Evolutionary conservation across 2,113 vertebrate species (phyloP), one percentile per base, ranked within the genome.

Genomic region (Prietella phreatophila): DNA sequence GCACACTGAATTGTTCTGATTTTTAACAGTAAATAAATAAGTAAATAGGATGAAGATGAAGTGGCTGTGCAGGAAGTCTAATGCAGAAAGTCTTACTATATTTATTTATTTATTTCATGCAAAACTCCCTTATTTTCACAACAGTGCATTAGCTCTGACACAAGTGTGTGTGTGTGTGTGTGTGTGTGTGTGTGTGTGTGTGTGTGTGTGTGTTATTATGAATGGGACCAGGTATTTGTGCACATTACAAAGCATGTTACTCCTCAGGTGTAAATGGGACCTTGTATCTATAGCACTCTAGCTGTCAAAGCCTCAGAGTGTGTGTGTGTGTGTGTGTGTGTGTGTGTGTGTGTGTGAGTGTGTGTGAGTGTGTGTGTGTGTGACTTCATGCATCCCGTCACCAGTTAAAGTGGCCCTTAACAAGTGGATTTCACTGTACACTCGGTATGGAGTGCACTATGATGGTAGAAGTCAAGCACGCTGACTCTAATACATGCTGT

Each of bases 121-220:
- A 58, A 5, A 20, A 17, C 55, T 56, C 53, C 14, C 14, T 56
- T 15, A 22, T 58, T 58, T 58, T 20, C 5, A 58, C 60, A 63
- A 27, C 60, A 63, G 7, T 63, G 60, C 6, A 10, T 27, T 63
- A 63, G 56, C 19, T 58, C 19, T 58, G 55, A 56, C 55, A 56
- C 55, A 56, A 56, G 67, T 71, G 67, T 71, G 67, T 71, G 67
- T 69, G 67, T 69, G 67, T 69, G 67, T 69, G 65, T 33, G n/a
- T 69, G 67, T 71, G 67, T 71, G 67, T 71, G 67, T 71, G 67
- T 69, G 65, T 69, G 65, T 67, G 65, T 30, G 65, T 69, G 65
- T 69, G n/a, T 33, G n/a, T 69, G 65, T 33, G n/a, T 33, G 63
- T n/a, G 67, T 7, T 27, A 65, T 65, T 27, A 65, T 65, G 63